Conservation (phyloP, 1,140 invertebrate genomes). For the Saccostrea echinata region DNA sequence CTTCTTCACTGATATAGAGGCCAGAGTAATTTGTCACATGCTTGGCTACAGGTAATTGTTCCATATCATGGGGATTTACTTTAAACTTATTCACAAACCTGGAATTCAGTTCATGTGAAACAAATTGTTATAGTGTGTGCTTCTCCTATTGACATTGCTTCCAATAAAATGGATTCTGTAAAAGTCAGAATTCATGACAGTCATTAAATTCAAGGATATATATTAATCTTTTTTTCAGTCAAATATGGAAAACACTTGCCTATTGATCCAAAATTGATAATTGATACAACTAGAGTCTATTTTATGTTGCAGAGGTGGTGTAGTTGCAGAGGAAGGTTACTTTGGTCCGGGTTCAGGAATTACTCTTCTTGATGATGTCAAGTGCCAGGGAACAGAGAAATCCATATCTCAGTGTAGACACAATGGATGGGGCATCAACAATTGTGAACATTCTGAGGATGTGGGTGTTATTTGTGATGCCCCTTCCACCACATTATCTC, state of each 20-base stretch:
- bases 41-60: neutral
- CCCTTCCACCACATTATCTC: neutral
- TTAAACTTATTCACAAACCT: too few species aligned
- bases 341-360: constrained; percentile 80
- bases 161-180: too few species aligned
- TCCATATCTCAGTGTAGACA: constrained; percentile 86
- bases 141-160: too few species aligned
- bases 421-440: constrained; percentile 85
- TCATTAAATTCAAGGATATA: too few species aligned
- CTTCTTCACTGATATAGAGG: constrained; percentile 85
- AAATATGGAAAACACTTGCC: too few species aligned
- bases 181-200: too few species aligned
- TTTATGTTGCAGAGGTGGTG: neutral
- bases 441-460: constrained; percentile 86
- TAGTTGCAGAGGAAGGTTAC: constrained; percentile 53
- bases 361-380: constrained; percentile 86
- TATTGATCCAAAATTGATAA: too few species aligned
- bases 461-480: constrained; percentile 67
- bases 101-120: too few species aligned
- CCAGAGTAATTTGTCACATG: constrained; percentile 84
- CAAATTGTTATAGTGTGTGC: too few species aligned
- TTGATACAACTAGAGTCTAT: too few species aligned
- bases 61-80: neutral
- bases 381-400: constrained; percentile 86
- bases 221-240: too few species aligned